A percentile compares a stretch with the other conserved stretches of the same genome.
phyloP scores from a whole-genome alignment of 1,140 invertebrate species.

The Hycleus phaleratus region DNA sequence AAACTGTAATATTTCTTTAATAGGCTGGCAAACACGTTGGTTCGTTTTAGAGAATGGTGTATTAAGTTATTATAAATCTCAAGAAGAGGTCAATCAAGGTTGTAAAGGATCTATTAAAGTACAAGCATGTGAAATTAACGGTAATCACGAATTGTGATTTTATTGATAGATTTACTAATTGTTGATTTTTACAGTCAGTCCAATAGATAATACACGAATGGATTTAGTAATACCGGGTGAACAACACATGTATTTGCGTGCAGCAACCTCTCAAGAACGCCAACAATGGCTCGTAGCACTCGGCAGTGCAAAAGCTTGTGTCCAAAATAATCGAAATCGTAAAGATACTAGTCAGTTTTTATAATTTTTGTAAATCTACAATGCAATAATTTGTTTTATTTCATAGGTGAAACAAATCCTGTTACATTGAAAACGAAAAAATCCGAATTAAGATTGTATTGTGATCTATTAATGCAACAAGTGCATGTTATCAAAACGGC shows the following conservation, averaged over 20 bases:
- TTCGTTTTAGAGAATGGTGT: slow-evolving; percentile 75
- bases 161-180: neutral
- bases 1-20: neutral
- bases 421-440: slow-evolving; percentile 63
- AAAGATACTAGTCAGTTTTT: slow-evolving; percentile 40
- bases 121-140: slow-evolving; percentile 73
- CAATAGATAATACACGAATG: slow-evolving; percentile 60
- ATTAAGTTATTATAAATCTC: slow-evolving; percentile 73
- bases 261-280: slow-evolving; percentile 63
- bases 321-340: slow-evolving; percentile 42
- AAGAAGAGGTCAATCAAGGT: slow-evolving; percentile 74
- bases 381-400: neutral
- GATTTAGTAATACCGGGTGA: slow-evolving; percentile 76
- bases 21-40: slow-evolving; percentile 81
- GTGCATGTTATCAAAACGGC: slow-evolving; percentile 69
- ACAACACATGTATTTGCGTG: slow-evolving; percentile 71
- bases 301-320: slow-evolving; percentile 71
- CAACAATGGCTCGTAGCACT: slow-evolving; percentile 75
- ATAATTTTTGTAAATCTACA: neutral
- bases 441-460: slow-evolving; percentile 70
- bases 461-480: slow-evolving; percentile 78
- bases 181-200: slow-evolving; percentile 52
- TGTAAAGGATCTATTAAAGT: slow-evolving; percentile 79
- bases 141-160: slow-evolving; percentile 38
- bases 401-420: slow-evolving; percentile 37